Percentiles rank a stretch among this genome's conserved stretches.
phyloP scores from a whole-genome alignment of 2,113 vertebrate species.

The Varanus komodoensis region DNA sequence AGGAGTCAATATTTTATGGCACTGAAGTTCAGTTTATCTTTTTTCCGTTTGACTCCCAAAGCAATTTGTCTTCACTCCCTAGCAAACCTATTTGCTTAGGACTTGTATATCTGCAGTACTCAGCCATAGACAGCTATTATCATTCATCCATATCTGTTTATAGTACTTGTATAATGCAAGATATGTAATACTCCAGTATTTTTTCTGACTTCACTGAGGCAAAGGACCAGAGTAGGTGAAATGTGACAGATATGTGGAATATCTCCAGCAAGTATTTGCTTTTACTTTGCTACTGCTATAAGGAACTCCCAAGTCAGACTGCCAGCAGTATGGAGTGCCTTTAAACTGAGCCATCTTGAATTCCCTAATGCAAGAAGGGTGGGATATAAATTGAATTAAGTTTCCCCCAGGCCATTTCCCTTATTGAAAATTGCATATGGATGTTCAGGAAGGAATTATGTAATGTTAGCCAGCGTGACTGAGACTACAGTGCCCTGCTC shows the following conservation, averaged over 20 bases:
- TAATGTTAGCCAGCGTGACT: no score
- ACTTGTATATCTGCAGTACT: not conserved
- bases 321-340: not conserved
- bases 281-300: not conserved
- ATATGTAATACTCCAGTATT: no score
- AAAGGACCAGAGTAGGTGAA: not conserved
- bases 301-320: not conserved
- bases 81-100: not conserved
- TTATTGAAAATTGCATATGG: not conserved
- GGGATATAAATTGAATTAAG: no score
- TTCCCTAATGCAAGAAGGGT: no score
- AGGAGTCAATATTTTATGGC: constrained; percentile 29
- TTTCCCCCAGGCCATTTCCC: not conserved
- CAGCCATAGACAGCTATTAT: not conserved
- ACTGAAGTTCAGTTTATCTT: constrained; percentile 28
- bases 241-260: not conserved
- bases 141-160: not conserved
- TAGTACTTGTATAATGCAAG: not conserved
- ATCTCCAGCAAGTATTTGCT: not conserved
- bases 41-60: not conserved
- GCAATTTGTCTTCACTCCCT: not conserved
- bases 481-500: no score
- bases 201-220: not conserved
- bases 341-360: no score
- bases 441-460: not conserved